These are phyloP conservation scores for Nephrotoma appendiculata DNA, from an alignment of 2,888 invertebrate species.

Conservation along the genomic window DNA sequence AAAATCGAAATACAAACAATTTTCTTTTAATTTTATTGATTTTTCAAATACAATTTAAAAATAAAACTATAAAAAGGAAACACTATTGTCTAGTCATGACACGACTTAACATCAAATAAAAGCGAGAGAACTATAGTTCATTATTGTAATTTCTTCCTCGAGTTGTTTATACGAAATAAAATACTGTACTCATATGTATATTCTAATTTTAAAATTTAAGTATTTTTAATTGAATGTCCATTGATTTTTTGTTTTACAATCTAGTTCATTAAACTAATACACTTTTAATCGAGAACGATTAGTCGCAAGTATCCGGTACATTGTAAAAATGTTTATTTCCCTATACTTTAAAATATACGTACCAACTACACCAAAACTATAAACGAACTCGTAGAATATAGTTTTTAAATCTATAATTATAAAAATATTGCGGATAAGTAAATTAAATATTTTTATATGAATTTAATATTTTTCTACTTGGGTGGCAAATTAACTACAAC, in stretches of 20 bases:
- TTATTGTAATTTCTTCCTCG: neutral
- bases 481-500: neutral
- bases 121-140: neutral
- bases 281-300: neutral
- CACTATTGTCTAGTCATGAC: neutral
- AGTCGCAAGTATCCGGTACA: neutral
- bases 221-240: neutral
- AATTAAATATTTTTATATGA: neutral
- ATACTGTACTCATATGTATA: neutral
- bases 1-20: neutral
- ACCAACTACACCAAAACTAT: neutral
- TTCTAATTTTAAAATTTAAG: neutral
- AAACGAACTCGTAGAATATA: neutral
- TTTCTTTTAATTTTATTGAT: neutral
- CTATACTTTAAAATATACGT: neutral
- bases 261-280: neutral
- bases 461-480: neutral
- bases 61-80: neutral
- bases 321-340: neutral
- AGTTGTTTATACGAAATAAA: neutral
- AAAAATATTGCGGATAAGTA: neutral
- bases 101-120: neutral
- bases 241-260: neutral
- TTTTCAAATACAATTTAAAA: neutral
- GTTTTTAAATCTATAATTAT: neutral